A percentile compares a stretch with the other conserved stretches of the same genome.
Conservation (phyloP, 64 coral and sea anemone species). For the Actinia equina region DNA sequence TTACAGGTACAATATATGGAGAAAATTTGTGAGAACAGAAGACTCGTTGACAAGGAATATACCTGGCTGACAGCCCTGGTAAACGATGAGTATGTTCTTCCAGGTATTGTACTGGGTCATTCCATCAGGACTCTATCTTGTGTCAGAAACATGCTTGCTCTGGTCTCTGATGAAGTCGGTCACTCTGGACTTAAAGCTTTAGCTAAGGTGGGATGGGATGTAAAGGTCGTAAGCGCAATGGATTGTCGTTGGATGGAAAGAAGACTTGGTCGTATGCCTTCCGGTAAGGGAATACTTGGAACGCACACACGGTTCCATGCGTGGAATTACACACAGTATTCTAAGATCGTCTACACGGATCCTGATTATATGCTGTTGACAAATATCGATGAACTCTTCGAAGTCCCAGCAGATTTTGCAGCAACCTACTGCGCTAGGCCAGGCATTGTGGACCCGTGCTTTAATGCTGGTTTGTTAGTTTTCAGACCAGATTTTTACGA, state of each 20-base stretch:
- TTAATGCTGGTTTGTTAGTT: constrained; percentile 83
- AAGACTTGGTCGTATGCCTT: constrained; percentile 39
- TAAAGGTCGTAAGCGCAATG: constrained; percentile 67
- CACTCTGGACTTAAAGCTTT: constrained; percentile 12
- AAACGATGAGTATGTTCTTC: constrained; percentile 41
- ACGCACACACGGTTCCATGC: constrained; percentile 90
- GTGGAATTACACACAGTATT: constrained; percentile 81
- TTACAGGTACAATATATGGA: constrained; percentile 29
- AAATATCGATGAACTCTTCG: constrained; percentile 84
- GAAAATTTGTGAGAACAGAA: constrained; percentile 16
- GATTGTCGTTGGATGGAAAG: constrained; percentile 91
- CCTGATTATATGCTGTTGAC: constrained; percentile 60
- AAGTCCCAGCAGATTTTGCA: constrained; percentile 64
- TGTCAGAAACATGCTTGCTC: constrained; percentile 33
- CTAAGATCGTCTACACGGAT: constrained; percentile 74
- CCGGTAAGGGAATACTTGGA: constrained; percentile 48
- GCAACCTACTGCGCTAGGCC: constrained; percentile 71
- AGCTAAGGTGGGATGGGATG: constrained; percentile 46
- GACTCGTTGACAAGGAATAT: not conserved
- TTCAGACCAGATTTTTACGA: constrained; percentile 58
- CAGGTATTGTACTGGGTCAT: constrained; percentile 47
- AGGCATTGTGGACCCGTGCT: constrained; percentile 81
- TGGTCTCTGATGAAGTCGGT: constrained; percentile 32
- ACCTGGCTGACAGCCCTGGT: constrained; percentile 63
- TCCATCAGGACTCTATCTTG: constrained; percentile 43